phyloP scores from a whole-genome alignment of 2,888 invertebrate species.

The Protula sp. region DNA sequence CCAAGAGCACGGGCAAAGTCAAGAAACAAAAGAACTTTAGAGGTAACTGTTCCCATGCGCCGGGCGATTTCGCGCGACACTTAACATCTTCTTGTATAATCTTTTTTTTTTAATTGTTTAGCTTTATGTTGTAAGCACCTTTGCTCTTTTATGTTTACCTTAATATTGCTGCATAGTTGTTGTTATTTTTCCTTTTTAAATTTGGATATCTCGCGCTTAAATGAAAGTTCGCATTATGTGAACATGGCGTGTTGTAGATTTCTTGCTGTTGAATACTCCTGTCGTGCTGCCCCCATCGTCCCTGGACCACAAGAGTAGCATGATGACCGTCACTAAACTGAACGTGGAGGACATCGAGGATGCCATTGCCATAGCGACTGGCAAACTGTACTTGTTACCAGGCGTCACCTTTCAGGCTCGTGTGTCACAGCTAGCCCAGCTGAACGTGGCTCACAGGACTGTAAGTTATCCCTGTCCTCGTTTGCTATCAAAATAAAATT shows the following conservation, averaged over 20 bases:
- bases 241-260: too few relatives aligned
- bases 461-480: constrained; percentile 29
- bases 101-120: too few relatives aligned
- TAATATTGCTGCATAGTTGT: too few relatives aligned
- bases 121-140: too few relatives aligned
- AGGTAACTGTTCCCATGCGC: background rate
- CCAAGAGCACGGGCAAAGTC: background rate
- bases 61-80: too few relatives aligned
- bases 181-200: too few relatives aligned
- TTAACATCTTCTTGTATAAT: too few relatives aligned
- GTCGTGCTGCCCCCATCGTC: constrained; percentile 33
- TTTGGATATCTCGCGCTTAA: too few relatives aligned
- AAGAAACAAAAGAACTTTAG: background rate
- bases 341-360: constrained; percentile 40
- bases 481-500: too few relatives aligned
- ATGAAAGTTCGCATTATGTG: too few relatives aligned
- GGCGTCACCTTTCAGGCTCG: constrained; percentile 47
- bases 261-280: constrained; percentile 37
- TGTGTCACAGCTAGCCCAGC: constrained; percentile 45
- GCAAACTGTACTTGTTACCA: constrained; percentile 43
- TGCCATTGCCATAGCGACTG: constrained; percentile 48
- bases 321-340: background rate
- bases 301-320: constrained; percentile 19
- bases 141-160: too few relatives aligned
- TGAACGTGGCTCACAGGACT: constrained; percentile 45